phyloP scores from a whole-genome alignment of 2,888 invertebrate species.

The Tineola bisselliella region DNA sequence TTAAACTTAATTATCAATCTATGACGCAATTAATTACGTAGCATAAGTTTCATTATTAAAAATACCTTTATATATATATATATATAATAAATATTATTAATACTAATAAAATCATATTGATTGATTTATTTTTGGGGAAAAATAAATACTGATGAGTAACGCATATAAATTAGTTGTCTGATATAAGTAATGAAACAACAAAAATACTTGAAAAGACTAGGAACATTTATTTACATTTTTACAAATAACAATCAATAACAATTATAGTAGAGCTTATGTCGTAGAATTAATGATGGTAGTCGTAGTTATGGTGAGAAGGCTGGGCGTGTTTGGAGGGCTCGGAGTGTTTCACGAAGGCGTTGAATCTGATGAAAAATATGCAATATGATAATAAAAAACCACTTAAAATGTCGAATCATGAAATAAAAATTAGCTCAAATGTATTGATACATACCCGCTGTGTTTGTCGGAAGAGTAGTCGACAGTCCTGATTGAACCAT shows the following conservation, averaged over 20 bases:
- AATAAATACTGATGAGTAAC: too few species aligned
- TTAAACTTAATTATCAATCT: too few species aligned
- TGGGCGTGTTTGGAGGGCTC: constrained; percentile 36
- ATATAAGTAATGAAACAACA: background rate
- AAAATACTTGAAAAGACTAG: background rate
- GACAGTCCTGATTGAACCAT: constrained; percentile 65
- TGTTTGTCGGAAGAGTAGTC: constrained; percentile 63
- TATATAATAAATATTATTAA: too few species aligned
- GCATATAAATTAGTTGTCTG: too few species aligned
- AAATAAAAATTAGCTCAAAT: background rate
- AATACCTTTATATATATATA: too few species aligned
- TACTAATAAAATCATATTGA: too few species aligned
- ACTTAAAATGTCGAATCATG: background rate
- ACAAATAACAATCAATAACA: constrained; percentile 13
- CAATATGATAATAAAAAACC: too few species aligned
- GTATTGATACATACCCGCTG: constrained; percentile 36
- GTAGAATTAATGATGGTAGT: constrained; percentile 18
- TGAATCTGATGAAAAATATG: constrained; percentile 40
- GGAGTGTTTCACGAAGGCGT: constrained; percentile 57
- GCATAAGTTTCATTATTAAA: too few species aligned
- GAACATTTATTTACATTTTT: constrained; percentile 5
- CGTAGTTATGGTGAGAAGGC: constrained; percentile 23
- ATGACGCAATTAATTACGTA: too few species aligned
- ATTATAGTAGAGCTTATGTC: background rate
- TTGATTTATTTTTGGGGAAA: too few species aligned